Evolutionary conservation across 2,797 vertebrate species (phyloP), one percentile per base, ranked within the genome.

Genomic region (Sylvia borin): DNA sequence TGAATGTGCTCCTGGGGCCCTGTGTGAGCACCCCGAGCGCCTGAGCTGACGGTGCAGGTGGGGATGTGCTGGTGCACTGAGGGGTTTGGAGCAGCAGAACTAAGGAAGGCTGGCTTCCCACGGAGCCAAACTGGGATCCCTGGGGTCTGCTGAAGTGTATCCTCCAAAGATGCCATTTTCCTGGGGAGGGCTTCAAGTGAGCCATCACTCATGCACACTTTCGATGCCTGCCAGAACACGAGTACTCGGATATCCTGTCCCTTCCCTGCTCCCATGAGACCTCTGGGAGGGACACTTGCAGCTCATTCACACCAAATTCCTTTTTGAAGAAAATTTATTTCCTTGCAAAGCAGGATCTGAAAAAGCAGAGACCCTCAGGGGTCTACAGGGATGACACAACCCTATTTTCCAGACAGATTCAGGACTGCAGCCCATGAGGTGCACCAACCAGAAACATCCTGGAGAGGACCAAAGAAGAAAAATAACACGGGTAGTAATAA

Each of bases 21-120:
- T 0, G 25, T 1, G 32, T 1, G 14, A 79, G 78, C 66, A n/a
- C 24, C 29, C 50, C 0, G 1, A n/a, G 62, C 0, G 9, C 27
- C 0, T 1, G 68, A 79, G 74, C 76, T 34, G 76, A 7, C 0
- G 2, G 9, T 58, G 24, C 34, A 58, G 26, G 34, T 8, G 73
- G 24, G 36, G 70, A 88, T 34, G 40, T 2, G 8, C 48, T 34
- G 50, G 19, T 65, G 74, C 57, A 27, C 68, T 0, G 0, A 85
- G 38, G 19, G 36, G 29, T 22, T 70, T 22, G 74, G 55, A 85
- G 67, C 43, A 57, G 85, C 24, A 48, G 40, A 84, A 48, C 4
- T 24, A 29, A 14, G 16, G 75, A n/a, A 71, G 72, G 16, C 2
- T 4, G 3, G 18, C 31, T 84, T 71, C 65, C 62, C 2, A 0